Evolutionary conservation across 2,797 vertebrate genomes (phyloP).

Genomic region (Erithacus rubecula): DNA sequence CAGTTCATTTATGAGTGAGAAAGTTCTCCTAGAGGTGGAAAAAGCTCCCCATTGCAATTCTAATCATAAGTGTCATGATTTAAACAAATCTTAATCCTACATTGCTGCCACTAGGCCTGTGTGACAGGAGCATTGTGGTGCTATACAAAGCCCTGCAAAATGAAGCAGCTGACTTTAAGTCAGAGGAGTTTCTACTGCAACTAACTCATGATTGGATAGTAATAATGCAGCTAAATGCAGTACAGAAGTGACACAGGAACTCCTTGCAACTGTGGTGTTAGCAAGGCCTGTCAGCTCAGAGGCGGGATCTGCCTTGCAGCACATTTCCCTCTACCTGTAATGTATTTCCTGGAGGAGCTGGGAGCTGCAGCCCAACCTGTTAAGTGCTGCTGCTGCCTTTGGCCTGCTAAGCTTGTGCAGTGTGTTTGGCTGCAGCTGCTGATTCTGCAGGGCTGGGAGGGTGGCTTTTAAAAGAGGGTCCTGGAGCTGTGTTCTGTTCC

Average conservation of each 20-base stretch:
- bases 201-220: background rate
- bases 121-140: background rate
- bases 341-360: background rate
- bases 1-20: background rate
- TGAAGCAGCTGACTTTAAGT: background rate
- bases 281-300: background rate
- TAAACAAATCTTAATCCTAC: background rate
- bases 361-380: background rate
- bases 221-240: background rate
- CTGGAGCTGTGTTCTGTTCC: background rate
- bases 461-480: background rate
- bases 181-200: background rate
- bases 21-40: background rate
- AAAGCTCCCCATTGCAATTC: background rate
- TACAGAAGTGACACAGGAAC: background rate
- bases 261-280: background rate
- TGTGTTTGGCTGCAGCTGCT: background rate
- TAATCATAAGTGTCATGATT: background rate
- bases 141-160: background rate
- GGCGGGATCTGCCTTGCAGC: background rate
- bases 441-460: background rate
- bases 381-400: background rate
- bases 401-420: background rate
- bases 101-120: background rate
- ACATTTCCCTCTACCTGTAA: background rate